A percentile compares a stretch with the other conserved stretches of the same genome.
phyloP scores from a whole-genome alignment of 2,888 invertebrate species.

The Dynastes tityus region DNA sequence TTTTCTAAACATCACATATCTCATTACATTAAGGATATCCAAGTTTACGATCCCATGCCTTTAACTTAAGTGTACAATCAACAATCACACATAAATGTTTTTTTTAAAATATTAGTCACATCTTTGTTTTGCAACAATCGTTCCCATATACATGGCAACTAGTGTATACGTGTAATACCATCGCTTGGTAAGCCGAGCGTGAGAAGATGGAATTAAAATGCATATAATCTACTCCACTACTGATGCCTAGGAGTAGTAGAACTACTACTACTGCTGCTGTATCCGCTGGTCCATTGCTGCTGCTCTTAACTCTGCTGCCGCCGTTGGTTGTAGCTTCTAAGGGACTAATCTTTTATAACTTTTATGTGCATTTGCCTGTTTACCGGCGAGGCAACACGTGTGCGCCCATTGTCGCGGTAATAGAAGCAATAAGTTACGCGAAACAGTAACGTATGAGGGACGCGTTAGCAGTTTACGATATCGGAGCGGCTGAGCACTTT shows the following conservation, averaged over 20 bases:
- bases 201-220: slow-evolving; percentile 59
- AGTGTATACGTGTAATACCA: not conserved
- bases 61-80: too few species aligned
- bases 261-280: slow-evolving; percentile 13
- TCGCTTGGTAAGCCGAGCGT: slow-evolving; percentile 55
- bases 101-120: too few species aligned
- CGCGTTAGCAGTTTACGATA: not conserved
- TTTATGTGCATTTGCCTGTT: slow-evolving; percentile 35
- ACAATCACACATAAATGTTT: too few species aligned
- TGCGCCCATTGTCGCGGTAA: slow-evolving; percentile 27
- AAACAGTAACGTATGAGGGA: slow-evolving; percentile 9
- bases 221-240: slow-evolving; percentile 49
- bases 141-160: not conserved
- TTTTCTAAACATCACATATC: too few species aligned
- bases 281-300: not conserved
- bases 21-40: too few species aligned
- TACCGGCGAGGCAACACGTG: slow-evolving; percentile 35
- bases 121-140: too few species aligned
- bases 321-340: slow-evolving; percentile 6
- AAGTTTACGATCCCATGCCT: too few species aligned
- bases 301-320: not conserved
- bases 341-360: slow-evolving; percentile 37
- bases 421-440: slow-evolving; percentile 25
- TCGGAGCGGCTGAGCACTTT: not conserved
- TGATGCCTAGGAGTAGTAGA: slow-evolving; percentile 15